A percentile compares a stretch with the other conserved stretches of the same genome.
Conservation (phyloP, 2,797 vertebrate genomes). For the Podarcis lilfordi region DNA sequence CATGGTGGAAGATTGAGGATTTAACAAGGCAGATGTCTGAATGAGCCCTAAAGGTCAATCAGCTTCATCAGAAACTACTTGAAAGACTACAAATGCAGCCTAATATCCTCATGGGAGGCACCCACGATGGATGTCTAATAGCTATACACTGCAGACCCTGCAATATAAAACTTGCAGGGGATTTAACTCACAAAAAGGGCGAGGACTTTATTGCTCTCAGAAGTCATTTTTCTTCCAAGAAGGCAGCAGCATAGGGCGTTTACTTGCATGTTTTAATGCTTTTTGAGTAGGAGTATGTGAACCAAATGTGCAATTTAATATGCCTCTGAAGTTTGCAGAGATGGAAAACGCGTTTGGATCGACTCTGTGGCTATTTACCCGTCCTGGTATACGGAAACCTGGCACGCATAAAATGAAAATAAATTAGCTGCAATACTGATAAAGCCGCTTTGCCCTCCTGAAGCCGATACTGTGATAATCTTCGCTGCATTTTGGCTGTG, state of each 20-base stretch:
- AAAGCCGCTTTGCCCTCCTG: neutral
- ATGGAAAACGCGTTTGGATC: neutral
- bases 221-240: constrained; percentile 1
- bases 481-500: neutral
- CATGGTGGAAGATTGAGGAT: constrained; percentile 25
- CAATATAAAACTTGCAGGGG: constrained; percentile 3
- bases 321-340: neutral
- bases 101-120: constrained; percentile 2
- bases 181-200: constrained; percentile 1
- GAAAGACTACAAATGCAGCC: neutral
- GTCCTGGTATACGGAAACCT: neutral
- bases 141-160: neutral
- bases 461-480: neutral
- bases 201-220: neutral
- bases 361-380: rapidly evolving
- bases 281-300: neutral
- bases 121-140: neutral
- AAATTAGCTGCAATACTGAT: neutral
- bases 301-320: neutral
- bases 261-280: neutral
- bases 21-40: constrained; percentile 27
- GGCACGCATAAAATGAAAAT: neutral
- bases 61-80: constrained; percentile 42
- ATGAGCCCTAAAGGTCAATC: constrained; percentile 7
- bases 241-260: neutral